Conservation (phyloP, 2,113 vertebrate genomes). For the Probosciger aterrimus region DNA sequence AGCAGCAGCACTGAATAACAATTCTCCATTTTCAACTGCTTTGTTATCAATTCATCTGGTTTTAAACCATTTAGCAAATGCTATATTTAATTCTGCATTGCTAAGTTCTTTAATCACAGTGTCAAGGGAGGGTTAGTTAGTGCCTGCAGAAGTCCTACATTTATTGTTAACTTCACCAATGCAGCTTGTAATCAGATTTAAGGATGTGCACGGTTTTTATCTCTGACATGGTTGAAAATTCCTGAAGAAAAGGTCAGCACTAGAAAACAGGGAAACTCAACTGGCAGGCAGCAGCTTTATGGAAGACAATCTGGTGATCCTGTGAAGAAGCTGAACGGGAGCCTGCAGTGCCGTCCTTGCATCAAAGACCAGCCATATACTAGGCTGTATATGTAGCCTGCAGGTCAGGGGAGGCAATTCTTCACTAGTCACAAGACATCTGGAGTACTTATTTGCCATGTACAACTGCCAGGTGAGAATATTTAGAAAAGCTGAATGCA, state of each 20-base stretch:
- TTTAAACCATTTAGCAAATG: not conserved
- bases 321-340: not conserved
- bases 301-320: not conserved
- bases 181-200: not conserved
- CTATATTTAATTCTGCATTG: not conserved
- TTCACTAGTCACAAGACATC: not conserved
- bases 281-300: not conserved
- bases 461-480: not conserved
- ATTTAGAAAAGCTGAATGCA: not conserved
- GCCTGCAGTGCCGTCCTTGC: not conserved
- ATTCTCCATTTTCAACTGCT: not conserved
- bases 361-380: not conserved
- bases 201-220: fast-evolving
- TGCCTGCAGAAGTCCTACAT: not conserved
- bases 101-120: not conserved
- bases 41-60: not conserved
- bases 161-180: not conserved
- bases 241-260: not conserved
- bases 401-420: not conserved
- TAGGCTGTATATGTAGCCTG: not conserved
- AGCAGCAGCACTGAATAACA: not conserved
- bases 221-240: not conserved
- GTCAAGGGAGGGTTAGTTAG: not conserved
- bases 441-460: not conserved
- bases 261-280: not conserved